A percentile compares a stretch with the other conserved stretches of the same genome.
These are phyloP conservation scores for Caenorhabditis becei DNA, from an alignment of 2,888 invertebrate species.

Conservation along the genomic window DNA sequence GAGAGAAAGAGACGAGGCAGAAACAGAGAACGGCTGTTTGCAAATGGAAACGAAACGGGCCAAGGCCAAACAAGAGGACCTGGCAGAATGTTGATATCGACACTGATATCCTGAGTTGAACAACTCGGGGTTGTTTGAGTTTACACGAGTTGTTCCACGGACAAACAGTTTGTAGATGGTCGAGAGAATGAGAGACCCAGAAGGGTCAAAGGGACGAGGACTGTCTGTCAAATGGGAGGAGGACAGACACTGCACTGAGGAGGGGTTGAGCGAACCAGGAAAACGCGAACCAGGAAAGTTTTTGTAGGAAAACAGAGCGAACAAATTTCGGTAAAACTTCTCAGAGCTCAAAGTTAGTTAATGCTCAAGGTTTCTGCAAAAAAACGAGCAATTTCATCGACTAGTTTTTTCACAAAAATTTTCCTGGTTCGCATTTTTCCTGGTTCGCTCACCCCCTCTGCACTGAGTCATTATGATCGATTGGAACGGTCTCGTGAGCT, in stretches of 20 bases:
- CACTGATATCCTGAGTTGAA: not conserved
- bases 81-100: not conserved
- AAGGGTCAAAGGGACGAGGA: constrained; percentile 41
- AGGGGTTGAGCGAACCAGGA: too few species aligned
- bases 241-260: not conserved
- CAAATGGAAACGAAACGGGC: constrained; percentile 21
- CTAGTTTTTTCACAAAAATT: too few species aligned
- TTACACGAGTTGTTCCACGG: constrained; percentile 12
- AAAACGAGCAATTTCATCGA: too few species aligned
- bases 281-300: too few species aligned
- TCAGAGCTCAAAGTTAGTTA: too few species aligned
- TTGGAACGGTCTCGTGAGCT: too few species aligned
- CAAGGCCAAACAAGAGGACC: constrained; percentile 15
- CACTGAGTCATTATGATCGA: too few species aligned
- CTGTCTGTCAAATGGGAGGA: constrained; percentile 13
- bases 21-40: constrained; percentile 21
- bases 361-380: too few species aligned
- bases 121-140: not conserved
- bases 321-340: too few species aligned
- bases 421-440: too few species aligned
- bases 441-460: too few species aligned
- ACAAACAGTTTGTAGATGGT: constrained; percentile 21
- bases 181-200: constrained; percentile 10
- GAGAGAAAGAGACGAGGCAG: constrained; percentile 5
- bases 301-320: too few species aligned